Evolutionary conservation across 1,140 invertebrate genomes (phyloP).

Genomic region (Bactericera cockerelli): DNA sequence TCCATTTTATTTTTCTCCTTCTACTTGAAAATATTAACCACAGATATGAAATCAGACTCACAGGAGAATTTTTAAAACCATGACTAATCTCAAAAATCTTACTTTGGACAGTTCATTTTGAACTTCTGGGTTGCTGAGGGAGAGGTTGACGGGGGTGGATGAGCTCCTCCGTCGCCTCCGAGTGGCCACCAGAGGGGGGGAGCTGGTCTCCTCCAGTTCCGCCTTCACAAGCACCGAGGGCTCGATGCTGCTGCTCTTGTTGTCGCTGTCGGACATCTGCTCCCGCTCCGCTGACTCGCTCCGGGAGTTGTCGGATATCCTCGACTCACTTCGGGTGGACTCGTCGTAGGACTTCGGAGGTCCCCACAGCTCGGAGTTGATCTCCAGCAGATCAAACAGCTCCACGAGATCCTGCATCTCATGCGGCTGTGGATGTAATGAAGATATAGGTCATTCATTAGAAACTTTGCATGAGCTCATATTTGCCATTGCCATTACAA

Average conservation of each 20-base stretch:
- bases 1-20: too few species aligned
- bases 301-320: constrained; percentile 29
- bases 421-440: constrained; percentile 47
- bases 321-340: constrained; percentile 12
- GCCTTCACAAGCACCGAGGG: constrained; percentile 15
- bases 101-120: constrained; percentile 15
- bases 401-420: constrained; percentile 66
- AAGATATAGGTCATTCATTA: constrained; percentile 16
- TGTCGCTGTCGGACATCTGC: neutral
- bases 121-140: constrained; percentile 32
- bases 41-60: too few species aligned
- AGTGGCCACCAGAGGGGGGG: neutral
- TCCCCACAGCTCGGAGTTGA: constrained; percentile 56
- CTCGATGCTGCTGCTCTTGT: constrained; percentile 4
- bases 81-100: too few species aligned
- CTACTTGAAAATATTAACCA: too few species aligned
- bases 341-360: constrained; percentile 14
- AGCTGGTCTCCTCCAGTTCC: constrained; percentile 20
- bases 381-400: constrained; percentile 61
- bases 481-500: too few species aligned
- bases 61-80: too few species aligned
- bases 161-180: constrained; percentile 25
- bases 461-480: too few species aligned
- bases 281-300: constrained; percentile 27
- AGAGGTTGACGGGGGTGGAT: constrained; percentile 60